These are phyloP conservation scores for Dione juno DNA, from an alignment of 2,888 invertebrate genomes.

Conservation along the genomic window DNA sequence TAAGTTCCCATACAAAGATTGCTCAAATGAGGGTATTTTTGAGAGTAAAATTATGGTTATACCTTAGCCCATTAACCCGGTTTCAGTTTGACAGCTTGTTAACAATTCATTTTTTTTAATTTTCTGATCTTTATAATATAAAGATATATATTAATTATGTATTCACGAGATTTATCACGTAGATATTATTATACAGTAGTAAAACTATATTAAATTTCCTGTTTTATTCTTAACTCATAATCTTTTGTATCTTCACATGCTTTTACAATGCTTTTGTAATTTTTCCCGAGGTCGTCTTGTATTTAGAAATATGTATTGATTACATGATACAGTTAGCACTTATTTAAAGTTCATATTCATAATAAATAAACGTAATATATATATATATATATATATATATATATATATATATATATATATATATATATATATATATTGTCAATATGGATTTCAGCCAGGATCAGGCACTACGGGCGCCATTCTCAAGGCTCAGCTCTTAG, in stretches of 20 bases:
- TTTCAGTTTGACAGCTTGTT: conserved; percentile 16
- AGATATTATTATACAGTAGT: neutral
- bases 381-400: too few relatives aligned
- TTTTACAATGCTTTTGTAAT: neutral
- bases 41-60: conserved; percentile 7
- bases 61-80: conserved; percentile 12
- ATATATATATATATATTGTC: too few relatives aligned
- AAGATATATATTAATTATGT: neutral
- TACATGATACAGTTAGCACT: too few relatives aligned
- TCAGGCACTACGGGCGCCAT: too few relatives aligned
- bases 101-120: conserved; percentile 2
- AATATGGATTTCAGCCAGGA: too few relatives aligned
- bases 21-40: conserved; percentile 27
- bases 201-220: neutral
- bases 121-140: conserved; percentile 5
- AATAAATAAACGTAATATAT: too few relatives aligned
- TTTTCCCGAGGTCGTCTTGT: too few relatives aligned
- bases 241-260: neutral
- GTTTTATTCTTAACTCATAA: neutral
- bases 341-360: too few relatives aligned
- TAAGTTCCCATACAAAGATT: conserved; percentile 61
- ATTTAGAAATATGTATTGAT: too few relatives aligned
- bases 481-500: too few relatives aligned
- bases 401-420: too few relatives aligned
- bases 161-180: neutral